Conservation (phyloP, 1,140 invertebrate species). For the Achatina immaculata region DNA sequence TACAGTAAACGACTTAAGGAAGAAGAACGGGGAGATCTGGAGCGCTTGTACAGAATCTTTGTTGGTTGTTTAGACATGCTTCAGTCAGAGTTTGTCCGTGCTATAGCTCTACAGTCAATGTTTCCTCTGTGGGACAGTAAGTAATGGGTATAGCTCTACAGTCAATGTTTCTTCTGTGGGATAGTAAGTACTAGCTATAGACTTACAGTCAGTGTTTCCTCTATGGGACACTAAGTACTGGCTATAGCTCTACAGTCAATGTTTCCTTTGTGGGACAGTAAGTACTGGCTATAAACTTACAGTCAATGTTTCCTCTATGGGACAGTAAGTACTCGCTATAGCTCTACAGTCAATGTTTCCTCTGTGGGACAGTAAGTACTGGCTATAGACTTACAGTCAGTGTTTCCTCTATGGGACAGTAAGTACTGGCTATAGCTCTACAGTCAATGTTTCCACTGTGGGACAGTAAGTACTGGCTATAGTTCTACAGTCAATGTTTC, state of each 20-base stretch:
- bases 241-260: background rate
- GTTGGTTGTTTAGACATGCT: conserved; percentile 33
- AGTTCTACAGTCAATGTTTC: conserved; percentile 28
- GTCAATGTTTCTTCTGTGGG: conserved; percentile 29
- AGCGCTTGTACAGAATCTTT: conserved; percentile 34
- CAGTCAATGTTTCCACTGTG: conserved; percentile 1
- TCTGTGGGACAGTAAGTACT: conserved; percentile 28
- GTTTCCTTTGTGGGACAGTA: conserved; percentile 7
- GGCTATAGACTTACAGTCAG: background rate
- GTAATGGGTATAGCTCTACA: too few species aligned
- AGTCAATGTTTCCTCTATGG: conserved; percentile 30
- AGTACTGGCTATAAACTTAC: too few species aligned
- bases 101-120: conserved; percentile 22
- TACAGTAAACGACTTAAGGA: conserved; percentile 34
- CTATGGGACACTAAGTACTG: too few species aligned
- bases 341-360: conserved; percentile 30
- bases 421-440: too few species aligned
- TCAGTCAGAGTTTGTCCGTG: conserved; percentile 29
- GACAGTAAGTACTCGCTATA: conserved; percentile 20
- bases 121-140: conserved; percentile 34
- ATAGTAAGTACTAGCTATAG: conserved; percentile 26
- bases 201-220: background rate
- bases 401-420: background rate
- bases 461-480: background rate
- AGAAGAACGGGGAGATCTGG: conserved; percentile 32